Base-by-base conservation (phyloP, 2,888 invertebrate species). In the Amblyjoppa fuscipennis region DNA sequence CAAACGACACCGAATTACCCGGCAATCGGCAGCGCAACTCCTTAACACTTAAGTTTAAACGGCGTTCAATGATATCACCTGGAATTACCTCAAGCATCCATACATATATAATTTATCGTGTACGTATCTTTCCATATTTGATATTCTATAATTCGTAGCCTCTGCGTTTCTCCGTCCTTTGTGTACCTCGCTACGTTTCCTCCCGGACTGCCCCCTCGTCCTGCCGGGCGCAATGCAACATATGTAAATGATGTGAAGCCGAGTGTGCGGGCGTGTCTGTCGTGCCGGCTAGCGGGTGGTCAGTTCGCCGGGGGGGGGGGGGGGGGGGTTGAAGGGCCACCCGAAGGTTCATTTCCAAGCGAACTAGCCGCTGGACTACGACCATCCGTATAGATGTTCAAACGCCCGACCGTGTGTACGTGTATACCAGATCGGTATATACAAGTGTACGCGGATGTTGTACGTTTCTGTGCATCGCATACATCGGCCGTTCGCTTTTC, bases 231-330 rank as follows among this genome's bases (percentile, higher is more conserved):
- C 82, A 64, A 75, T 75, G 90, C 85, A 84, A 87, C 89, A 85
- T 88, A 90, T 90, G 89, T 87, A 90, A 91, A 91, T 89, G 88
- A 91, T 88, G 86, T 81, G 84, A 85, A 88, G 81, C 84, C 85
- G 74, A 85, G 81, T 76, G 85, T 79, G 66, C 41, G 79, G 66
- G 56, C 66, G 77, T 77, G 69, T 31, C 82, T 59, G 56, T 80
- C 75, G 74, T 69, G 77, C 20, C 51, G 16, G 69, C 51, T 64
- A 53, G 80, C 61, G 53, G 85, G 78, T 84, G 87, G 86, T 74
- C 86, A 81, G 74, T 82, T 84, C 41, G 66, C 38, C 66, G 66
- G 38, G 25, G 74, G 79, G 78, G 25, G 74, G 83, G 83, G 25
- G 74, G 83, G 78, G 20, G 25, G 74, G 83, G 78, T 79, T 61